Conservation (phyloP, 2,113 vertebrate genomes). For the Silurus asotus region DNA sequence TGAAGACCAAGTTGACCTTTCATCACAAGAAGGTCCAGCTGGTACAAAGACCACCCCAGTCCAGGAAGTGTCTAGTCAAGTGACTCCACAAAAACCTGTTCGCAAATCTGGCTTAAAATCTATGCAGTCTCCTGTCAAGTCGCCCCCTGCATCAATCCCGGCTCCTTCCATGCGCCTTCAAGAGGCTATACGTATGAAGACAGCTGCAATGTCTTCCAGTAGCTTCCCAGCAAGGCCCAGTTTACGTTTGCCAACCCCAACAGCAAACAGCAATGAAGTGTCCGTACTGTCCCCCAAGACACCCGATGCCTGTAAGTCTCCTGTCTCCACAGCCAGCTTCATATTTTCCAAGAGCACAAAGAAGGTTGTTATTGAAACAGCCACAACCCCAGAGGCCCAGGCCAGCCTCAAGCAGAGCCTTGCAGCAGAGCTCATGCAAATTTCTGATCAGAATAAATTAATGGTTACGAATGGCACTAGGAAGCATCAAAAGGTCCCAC, state of each 20-base stretch:
- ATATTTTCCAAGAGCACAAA: conserved; percentile 90
- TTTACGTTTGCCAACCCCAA: conserved; percentile 50
- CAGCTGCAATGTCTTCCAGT: conserved; percentile 75
- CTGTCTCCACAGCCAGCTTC: conserved; percentile 90
- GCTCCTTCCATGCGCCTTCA: conserved; percentile 77
- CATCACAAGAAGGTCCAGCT: conserved; percentile 14
- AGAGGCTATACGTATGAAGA: conserved; percentile 84
- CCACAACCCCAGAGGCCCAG: conserved; percentile 75
- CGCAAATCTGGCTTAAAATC: conserved; percentile 83
- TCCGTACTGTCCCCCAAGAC: conserved; percentile 56
- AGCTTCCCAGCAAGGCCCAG: conserved; percentile 58
- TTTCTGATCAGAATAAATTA: conserved; percentile 76
- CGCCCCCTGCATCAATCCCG: conserved; percentile 53
- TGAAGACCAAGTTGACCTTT: conserved; percentile 57
- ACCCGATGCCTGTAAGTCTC: conserved; percentile 71
- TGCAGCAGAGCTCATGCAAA: conserved; percentile 81
- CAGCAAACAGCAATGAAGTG: conserved; percentile 43
- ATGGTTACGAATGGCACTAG: conserved; percentile 59
- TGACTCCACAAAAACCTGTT: conserved; percentile 86
- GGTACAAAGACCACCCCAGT: conserved; percentile 37
- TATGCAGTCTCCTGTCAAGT: conserved; percentile 58
- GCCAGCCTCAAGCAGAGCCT: conserved; percentile 80
- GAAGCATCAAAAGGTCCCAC: conserved; percentile 82
- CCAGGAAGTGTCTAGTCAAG: conserved; percentile 55
- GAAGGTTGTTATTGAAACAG: conserved; percentile 81